Evolutionary conservation across 2,797 vertebrate genomes (phyloP).

Genomic region (Tenualosa thibaudeaui): DNA sequence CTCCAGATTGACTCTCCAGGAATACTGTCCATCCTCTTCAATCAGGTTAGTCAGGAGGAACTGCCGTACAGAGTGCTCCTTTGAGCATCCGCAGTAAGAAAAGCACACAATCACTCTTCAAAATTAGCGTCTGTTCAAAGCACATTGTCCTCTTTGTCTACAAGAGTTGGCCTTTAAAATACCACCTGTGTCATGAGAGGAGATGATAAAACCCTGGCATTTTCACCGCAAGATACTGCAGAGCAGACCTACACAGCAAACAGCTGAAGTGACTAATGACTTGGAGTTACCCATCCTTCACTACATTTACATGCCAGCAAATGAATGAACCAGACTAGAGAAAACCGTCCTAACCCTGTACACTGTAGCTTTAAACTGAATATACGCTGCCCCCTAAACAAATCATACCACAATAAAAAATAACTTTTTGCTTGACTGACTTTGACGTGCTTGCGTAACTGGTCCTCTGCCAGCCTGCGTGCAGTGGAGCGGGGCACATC

Average conservation of each 20-base stretch:
- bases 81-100: conserved; percentile 30
- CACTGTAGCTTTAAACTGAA: not conserved
- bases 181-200: not conserved
- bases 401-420: not conserved
- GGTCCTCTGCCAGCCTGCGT: conserved; percentile 84
- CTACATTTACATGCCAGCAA: too few species aligned
- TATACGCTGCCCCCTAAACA: not conserved
- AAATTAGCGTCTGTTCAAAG: not conserved
- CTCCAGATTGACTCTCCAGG: conserved; percentile 91
- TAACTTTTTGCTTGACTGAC: conserved; percentile 61
- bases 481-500: conserved; percentile 83
- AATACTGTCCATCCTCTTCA: conserved; percentile 77
- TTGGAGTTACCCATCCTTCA: too few species aligned
- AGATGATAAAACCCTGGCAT: not conserved
- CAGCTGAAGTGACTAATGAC: too few species aligned
- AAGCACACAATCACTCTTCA: not conserved
- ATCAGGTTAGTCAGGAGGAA: conserved; percentile 93
- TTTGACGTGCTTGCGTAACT: conserved; percentile 79
- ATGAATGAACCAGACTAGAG: too few species aligned
- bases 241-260: not conserved
- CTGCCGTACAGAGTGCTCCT: conserved; percentile 83
- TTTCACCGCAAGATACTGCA: not conserved
- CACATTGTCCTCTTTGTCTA: not conserved
- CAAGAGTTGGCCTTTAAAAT: not conserved
- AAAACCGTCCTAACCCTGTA: not conserved